Base-by-base conservation (phyloP, 2,888 invertebrate species). In the Mellilla xanthometata region DNA sequence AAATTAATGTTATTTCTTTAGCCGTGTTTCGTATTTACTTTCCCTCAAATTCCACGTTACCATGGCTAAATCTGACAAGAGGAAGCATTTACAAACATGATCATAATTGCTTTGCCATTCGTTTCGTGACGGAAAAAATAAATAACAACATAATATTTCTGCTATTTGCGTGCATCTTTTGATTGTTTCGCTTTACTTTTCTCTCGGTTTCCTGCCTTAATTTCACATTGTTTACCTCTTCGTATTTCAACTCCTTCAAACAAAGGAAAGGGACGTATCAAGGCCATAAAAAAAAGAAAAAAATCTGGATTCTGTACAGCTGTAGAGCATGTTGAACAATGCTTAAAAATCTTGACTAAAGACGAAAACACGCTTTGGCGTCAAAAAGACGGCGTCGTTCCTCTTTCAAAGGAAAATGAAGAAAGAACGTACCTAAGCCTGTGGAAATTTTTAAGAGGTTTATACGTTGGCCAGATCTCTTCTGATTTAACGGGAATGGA, bases 291-390 rank as follows among this genome's bases (percentile, higher is more conserved):
- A 24, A n/a, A 24, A 8, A 24, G 8, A 24, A n/a, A 24, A n/a
- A 24, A 24, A 24, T 3, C 4, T 5, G 44, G 45, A 52, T 35
- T 44, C 36, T 50, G 22, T 27, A 40, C 40, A 40, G 39, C 47
- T 41, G 48, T 39, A 43, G 44, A 54, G 39, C 39, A 49, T 42
- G 33, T 49, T 41, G 47, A 56, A 56, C 54, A 56, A 56, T 50
- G 43, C 56, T 48, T 45, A 49, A 53, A 53, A 46, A 50, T 29
- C 54, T 48, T 42, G 28, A 50, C 38, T 31, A 49, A 40, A 54
- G 54, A 52, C 44, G 46, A 45, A 52, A 52, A 50, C 38, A 49
- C 46, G 42, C 51, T 44, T 51, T 51, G 47, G 35, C 49, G 41
- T 43, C 46, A 38, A 48, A 39, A 48, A 48, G 47, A 39, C 47